Base-by-base conservation (phyloP, 2,797 vertebrate species). In the Perodicticus potto region DNA sequence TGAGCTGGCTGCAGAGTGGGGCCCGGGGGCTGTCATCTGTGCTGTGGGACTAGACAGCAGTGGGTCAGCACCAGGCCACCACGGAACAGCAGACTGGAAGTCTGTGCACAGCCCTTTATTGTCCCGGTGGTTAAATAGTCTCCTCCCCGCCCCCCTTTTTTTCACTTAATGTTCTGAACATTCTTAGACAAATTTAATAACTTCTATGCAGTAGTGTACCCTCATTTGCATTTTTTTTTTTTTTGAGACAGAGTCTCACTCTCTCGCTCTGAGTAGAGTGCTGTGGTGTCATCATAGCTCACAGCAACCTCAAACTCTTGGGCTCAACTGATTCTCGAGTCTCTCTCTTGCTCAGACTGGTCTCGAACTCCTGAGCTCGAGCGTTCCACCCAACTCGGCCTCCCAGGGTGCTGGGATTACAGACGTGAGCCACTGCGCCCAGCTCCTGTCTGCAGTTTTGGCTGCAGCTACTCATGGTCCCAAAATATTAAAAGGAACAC, bases 1-100 rank as follows among this genome's bases (percentile, higher is more conserved):
- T 37, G 76, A 20, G 53, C 3, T 67, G 1, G 23, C n/a, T 25
- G n/a, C 53, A 61, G 45, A 1, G 3, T 23, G 32, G 7, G 27
- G 49, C 14, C 49, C 4, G 49, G 10, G 20, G n/a, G 32, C 25
- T 59, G 55, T 83, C 43, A 3, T 10, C 13, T 17, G 72, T 3
- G 6, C 45, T 4, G 13, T 22, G 8, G 27, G 2, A 34, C 57
- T 72, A 43, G 55, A 16, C 19, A 29, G 8, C 45, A 34, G 29
- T 3, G 17, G 22, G 61, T 85, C 49, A 7, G 81, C 1, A 1
- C 19, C 14, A 16, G 3, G 55, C 77, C 2, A 19, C 22, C 17
- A 1, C 1, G 1, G 25, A 1, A 3, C 23, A 32, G 43, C 25
- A 3, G 2, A 34, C 7, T 7, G 0, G 16, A 32, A 20, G 45